These are phyloP conservation scores for Eulemur coronatus DNA, from an alignment of 2,797 vertebrate genomes.

Conservation along the genomic window DNA sequence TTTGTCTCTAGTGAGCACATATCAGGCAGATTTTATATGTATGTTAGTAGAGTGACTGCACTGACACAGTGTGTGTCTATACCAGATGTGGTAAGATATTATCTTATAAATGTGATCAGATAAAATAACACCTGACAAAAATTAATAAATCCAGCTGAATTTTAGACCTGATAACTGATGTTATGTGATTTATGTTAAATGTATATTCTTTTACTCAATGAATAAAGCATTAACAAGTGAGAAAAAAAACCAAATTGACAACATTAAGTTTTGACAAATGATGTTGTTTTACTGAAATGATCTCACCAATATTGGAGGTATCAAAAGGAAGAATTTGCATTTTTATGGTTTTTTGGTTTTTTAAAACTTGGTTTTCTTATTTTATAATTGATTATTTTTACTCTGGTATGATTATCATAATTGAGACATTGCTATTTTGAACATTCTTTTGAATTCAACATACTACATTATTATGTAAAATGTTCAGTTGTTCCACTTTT, in stretches of 20 bases:
- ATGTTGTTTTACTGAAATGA: neutral
- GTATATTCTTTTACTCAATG: constrained; percentile 94
- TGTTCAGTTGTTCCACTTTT: neutral
- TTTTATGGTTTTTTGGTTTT: neutral
- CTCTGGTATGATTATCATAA: neutral
- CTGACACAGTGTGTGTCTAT: constrained; percentile 84
- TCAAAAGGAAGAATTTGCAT: neutral
- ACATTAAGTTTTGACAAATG: neutral
- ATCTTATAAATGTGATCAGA: constrained; percentile 88
- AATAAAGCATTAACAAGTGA: constrained; percentile 91
- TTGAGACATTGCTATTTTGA: neutral
- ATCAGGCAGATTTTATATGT: constrained; percentile 90
- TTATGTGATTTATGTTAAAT: constrained; percentile 91
- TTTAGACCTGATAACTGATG: constrained; percentile 90
- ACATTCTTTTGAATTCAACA: neutral
- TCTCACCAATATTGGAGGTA: neutral
- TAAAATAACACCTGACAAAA: constrained; percentile 85
- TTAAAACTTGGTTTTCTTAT: neutral
- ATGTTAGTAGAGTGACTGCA: constrained; percentile 88
- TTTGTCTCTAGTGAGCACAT: constrained; percentile 90
- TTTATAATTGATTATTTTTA: neutral
- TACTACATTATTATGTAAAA: neutral
- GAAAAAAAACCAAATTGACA: neutral
- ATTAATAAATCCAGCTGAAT: constrained; percentile 89
- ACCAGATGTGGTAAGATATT: constrained; percentile 89